phyloP scores from a whole-genome alignment of 1,140 invertebrate genomes.

The Bombus vancouverensis region DNA sequence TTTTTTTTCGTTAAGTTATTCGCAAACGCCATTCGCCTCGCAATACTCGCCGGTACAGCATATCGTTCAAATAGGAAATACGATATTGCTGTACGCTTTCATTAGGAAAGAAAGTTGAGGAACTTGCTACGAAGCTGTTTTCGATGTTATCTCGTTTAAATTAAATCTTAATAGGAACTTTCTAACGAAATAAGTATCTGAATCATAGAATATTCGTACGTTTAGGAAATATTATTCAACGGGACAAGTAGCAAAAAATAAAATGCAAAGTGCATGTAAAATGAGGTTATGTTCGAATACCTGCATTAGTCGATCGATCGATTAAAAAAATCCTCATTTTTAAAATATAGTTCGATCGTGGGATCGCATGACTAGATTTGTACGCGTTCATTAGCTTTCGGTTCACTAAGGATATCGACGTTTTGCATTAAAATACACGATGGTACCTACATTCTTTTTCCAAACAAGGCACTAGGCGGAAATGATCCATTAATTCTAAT shows the following conservation, averaged over 20 bases:
- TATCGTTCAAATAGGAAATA: not conserved
- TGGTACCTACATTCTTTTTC: not conserved
- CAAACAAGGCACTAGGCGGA: constrained; percentile 3
- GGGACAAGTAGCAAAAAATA: too few relatives aligned
- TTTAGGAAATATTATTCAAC: not conserved
- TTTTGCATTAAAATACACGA: constrained; percentile 1
- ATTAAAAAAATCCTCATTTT: not conserved
- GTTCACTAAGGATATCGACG: not conserved
- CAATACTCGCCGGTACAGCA: constrained; percentile 56
- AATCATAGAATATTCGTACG: not conserved
- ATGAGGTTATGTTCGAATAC: not conserved
- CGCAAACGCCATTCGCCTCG: constrained; percentile 67
- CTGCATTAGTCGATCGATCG: not conserved
- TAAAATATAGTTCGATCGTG: not conserved
- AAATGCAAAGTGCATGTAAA: too few relatives aligned
- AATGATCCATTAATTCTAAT: not conserved
- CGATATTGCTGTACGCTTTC: not conserved
- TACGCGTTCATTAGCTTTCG: not conserved
- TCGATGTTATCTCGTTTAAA: not conserved
- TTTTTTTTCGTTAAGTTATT: constrained; percentile 51
- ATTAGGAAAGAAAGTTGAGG: not conserved
- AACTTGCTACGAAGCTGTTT: not conserved
- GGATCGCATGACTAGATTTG: constrained; percentile 31
- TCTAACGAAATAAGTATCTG: not conserved
- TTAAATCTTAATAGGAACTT: constrained; percentile 45